Base-by-base conservation (phyloP, 1,140 invertebrate genomes). In the Oncopeltus fasciatus region DNA sequence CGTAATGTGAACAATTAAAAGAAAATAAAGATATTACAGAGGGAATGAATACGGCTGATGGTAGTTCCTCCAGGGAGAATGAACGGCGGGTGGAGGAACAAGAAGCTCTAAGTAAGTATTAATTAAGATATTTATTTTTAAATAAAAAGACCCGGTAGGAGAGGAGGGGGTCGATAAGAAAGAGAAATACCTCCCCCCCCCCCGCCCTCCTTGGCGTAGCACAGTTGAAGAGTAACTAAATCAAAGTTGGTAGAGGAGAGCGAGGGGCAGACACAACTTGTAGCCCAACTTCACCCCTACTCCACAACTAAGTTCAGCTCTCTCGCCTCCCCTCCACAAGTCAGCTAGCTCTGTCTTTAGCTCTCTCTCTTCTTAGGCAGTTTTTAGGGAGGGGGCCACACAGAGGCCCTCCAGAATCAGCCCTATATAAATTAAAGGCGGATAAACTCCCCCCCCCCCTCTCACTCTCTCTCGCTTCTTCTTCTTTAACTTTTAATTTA, bases 171-270 rank as follows among this genome's bases (percentile, higher is more conserved):
- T n/a, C n/a, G n/a, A n/a, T n/a, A n/a, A n/a, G n/a, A n/a, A n/a
- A n/a, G n/a, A n/a, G n/a, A 38, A 5, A 8, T 5, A 38, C 31
- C 31, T 38, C 31, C 31, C 31, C 31, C 14, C 31, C 31, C 14
- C 5, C 31, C 14, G 14, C 31, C 31, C 14, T 14, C 31, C 31
- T 38, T 38, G 31, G 31, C 31, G 14, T 8, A 14, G 31, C n/a
- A n/a, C n/a, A 38, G 31, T 38, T 38, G 31, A 27, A 53, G 49
- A 53, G 49, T 53, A 53, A 53, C 49, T 53, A 53, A 53, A 53
- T 53, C 49, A 53, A 53, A 53, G 49, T 53, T 53, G 49, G 21
- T 1, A 14, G 49, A 2, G 49, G 12, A 24, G 8, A 16, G 33
- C 5, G 33, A 38, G 44, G 44, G 44, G 9, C 11, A 20, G 44